These are phyloP conservation scores for Puma concolor DNA, from an alignment of 2,113 vertebrate species.

Conservation along the genomic window DNA sequence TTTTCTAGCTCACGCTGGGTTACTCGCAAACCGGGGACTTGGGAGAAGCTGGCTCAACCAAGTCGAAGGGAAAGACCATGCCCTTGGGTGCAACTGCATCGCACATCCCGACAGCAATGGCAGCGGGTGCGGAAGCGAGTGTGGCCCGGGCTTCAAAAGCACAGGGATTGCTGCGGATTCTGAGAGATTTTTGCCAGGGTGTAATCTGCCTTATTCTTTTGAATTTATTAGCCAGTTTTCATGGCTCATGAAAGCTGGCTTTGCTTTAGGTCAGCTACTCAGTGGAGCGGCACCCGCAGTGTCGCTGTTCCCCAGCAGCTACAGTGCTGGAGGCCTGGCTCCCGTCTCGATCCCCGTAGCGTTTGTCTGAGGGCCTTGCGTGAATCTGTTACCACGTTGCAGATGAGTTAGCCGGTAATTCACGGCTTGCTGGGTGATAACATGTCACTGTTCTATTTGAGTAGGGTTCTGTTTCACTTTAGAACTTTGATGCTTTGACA, in stretches of 20 bases:
- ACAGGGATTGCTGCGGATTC: background rate
- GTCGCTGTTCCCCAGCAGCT: background rate
- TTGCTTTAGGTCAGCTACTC: background rate
- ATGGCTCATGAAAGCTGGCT: background rate
- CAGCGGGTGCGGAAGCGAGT: background rate
- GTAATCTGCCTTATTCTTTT: background rate
- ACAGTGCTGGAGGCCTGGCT: background rate
- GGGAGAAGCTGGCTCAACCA: background rate
- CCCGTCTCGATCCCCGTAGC: background rate
- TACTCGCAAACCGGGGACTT: background rate
- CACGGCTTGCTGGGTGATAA: background rate
- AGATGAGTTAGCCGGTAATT: background rate
- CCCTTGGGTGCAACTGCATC: background rate
- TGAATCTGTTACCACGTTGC: rapidly evolving
- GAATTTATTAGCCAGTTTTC: background rate
- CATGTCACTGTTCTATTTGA: background rate
- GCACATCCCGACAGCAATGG: background rate
- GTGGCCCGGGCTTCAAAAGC: background rate
- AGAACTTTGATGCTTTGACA: background rate
- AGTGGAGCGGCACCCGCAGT: too few species aligned
- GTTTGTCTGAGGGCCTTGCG: background rate
- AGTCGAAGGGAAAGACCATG: background rate
- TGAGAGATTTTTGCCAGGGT: background rate
- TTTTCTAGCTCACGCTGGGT: background rate
- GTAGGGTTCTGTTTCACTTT: background rate